These are phyloP conservation scores for Agrochola litura DNA, from an alignment of 2,888 invertebrate genomes.

Conservation along the genomic window DNA sequence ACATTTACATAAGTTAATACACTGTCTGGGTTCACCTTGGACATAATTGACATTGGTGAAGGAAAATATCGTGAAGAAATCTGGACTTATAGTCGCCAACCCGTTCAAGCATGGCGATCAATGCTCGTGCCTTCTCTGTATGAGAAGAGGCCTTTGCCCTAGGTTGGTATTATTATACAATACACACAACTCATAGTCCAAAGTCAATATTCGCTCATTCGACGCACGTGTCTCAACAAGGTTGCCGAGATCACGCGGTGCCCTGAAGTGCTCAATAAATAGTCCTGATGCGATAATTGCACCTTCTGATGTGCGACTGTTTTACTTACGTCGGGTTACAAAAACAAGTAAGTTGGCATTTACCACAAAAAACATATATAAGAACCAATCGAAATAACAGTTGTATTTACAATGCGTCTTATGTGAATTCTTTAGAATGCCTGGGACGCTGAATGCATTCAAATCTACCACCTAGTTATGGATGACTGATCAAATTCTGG, in stretches of 20 bases:
- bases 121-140: background rate
- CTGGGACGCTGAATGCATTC: background rate
- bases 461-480: background rate
- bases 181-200: conserved; percentile 20
- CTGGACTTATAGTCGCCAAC: background rate
- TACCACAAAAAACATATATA: background rate
- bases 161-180: background rate
- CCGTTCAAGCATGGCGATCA: too few species aligned
- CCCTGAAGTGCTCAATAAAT: conserved; percentile 57
- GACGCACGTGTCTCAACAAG: conserved; percentile 38
- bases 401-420: background rate
- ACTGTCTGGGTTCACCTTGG: background rate
- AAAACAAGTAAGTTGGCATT: conserved; percentile 9
- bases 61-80: background rate
- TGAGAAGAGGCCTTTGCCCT: background rate
- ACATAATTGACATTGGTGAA: too few species aligned
- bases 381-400: background rate
- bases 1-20: conserved; percentile 32
- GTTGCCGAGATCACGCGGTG: conserved; percentile 35
- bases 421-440: background rate
- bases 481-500: background rate
- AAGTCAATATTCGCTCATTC: conserved; percentile 42
- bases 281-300: conserved; percentile 56
- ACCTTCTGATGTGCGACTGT: conserved; percentile 23
- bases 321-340: conserved; percentile 2